Conservation (phyloP, 2,113 vertebrate genomes). For the Siniperca chuatsi region DNA sequence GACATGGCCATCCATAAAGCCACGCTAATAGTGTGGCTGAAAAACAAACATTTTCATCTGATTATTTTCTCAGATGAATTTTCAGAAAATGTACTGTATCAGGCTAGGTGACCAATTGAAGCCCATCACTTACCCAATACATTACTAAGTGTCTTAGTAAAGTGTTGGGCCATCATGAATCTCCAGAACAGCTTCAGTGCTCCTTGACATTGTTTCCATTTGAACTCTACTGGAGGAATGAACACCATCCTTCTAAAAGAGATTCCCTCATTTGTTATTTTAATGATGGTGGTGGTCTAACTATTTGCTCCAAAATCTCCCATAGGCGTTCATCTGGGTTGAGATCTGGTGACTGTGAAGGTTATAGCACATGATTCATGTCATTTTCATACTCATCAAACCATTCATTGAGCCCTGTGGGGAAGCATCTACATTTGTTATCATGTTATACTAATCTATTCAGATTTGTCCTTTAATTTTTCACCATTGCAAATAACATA, state of each 20-base stretch:
- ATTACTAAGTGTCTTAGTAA: neutral
- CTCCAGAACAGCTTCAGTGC: neutral
- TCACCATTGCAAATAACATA: neutral
- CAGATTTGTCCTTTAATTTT: neutral
- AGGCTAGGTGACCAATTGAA: neutral
- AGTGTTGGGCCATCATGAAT: neutral
- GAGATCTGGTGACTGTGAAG: no score
- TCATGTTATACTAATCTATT: neutral
- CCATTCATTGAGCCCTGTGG: neutral
- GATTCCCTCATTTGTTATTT: no score
- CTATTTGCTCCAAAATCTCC: neutral
- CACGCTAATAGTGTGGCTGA: no score
- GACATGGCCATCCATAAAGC: no score
- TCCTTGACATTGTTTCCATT: neutral
- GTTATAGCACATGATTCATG: no score
- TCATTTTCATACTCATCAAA: neutral
- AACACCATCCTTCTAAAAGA: no score
- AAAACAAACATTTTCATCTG: no score
- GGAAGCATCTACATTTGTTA: neutral
- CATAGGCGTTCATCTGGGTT: no score
- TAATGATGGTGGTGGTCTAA: no score
- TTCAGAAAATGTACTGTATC: neutral
- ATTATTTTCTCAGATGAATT: neutral
- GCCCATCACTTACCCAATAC: neutral
- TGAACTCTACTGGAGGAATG: no score